These are phyloP conservation scores for Myotis brandtii DNA, from an alignment of 2,113 vertebrate genomes.

Conservation along the genomic window DNA sequence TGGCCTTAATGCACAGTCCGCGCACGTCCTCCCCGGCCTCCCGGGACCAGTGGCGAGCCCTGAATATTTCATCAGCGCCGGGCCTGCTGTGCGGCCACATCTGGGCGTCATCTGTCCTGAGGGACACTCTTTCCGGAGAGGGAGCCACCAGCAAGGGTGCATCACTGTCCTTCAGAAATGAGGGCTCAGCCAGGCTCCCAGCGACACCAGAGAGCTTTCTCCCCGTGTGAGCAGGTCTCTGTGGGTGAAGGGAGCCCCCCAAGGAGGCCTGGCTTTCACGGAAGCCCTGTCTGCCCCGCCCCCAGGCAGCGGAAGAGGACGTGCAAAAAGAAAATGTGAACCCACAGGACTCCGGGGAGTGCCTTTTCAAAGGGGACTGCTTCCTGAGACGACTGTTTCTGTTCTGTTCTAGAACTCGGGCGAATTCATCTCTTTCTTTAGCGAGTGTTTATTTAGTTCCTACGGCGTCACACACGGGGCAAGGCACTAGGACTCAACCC, in stretches of 20 bases:
- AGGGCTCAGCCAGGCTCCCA: neutral
- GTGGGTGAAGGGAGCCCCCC: neutral
- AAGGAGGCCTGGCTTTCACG: neutral
- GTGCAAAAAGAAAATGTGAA: neutral
- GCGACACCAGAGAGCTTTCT: neutral
- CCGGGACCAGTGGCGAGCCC: neutral
- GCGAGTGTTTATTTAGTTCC: neutral
- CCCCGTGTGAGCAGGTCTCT: neutral
- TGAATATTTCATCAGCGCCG: neutral
- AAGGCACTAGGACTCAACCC: neutral
- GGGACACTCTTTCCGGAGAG: conserved; percentile 52
- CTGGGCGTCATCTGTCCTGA: conserved; percentile 42
- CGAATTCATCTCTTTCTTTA: neutral
- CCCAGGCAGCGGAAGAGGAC: neutral
- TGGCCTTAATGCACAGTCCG: neutral
- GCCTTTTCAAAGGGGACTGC: neutral
- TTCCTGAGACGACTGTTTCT: neutral
- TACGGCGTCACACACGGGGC: neutral
- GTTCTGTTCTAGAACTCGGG: neutral
- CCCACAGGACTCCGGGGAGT: neutral
- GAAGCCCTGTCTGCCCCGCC: neutral
- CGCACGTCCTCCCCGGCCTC: neutral
- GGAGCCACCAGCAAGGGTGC: conserved; percentile 7
- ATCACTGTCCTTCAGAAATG: conserved; percentile 16
- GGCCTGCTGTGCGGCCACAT: neutral